These are phyloP conservation scores for Metacarcinus magister DNA, from an alignment of 2,888 invertebrate species.

Conservation along the genomic window DNA sequence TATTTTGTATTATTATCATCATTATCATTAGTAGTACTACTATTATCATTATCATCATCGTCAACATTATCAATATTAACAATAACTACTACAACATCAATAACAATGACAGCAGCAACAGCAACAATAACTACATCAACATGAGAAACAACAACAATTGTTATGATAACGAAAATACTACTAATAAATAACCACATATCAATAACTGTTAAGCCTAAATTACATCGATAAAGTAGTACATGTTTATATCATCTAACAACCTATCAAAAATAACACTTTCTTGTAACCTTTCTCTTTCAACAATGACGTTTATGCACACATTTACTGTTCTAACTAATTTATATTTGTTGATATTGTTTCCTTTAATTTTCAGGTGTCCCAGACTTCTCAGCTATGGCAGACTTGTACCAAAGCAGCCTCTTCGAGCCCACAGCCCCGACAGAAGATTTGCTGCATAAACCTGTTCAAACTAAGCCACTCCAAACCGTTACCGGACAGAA, in stretches of 20 bases:
- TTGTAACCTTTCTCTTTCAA: background rate
- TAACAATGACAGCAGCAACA: too few species aligned
- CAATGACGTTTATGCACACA: background rate
- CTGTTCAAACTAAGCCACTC: background rate
- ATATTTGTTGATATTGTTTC: background rate
- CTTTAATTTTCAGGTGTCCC: background rate
- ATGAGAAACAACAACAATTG: too few species aligned
- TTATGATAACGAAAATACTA: too few species aligned
- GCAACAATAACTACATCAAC: too few species aligned
- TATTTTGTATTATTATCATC: too few species aligned
- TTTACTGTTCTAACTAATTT: background rate
- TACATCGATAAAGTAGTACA: background rate
- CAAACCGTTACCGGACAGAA: background rate
- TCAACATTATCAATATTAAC: too few species aligned
- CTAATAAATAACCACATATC: too few species aligned
- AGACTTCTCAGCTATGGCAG: background rate
- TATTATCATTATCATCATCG: too few species aligned
- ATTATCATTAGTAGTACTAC: too few species aligned
- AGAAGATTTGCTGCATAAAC: background rate
- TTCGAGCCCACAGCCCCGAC: slow-evolving; percentile 37
- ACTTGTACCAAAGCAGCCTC: slow-evolving; percentile 55
- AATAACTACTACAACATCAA: too few species aligned
- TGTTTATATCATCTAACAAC: background rate
- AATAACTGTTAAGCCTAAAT: too few species aligned
- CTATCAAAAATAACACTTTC: background rate